Evolutionary conservation across 2,888 invertebrate species (phyloP).

Genomic region (Diploptera punctata): DNA sequence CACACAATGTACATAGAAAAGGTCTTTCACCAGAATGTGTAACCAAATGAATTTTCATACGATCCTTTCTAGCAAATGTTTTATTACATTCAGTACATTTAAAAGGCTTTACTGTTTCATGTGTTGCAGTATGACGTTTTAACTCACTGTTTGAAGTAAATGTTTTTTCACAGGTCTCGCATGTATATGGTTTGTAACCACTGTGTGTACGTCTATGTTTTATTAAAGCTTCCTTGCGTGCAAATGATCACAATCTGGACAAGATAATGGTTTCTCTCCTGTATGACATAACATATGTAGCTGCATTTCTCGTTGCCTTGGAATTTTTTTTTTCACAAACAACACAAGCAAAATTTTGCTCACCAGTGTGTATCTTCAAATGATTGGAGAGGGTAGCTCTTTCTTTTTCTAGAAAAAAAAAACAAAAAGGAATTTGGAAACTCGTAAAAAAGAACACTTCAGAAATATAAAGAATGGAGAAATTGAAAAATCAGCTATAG

Average conservation of each 20-base stretch:
- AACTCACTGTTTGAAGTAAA: slow-evolving; percentile 2
- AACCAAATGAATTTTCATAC: not conserved
- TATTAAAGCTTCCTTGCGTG: not conserved
- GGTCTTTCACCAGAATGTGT: slow-evolving; percentile 18
- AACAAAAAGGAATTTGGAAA: too few relatives aligned
- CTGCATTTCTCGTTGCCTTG: not conserved
- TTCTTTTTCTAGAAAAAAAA: too few relatives aligned
- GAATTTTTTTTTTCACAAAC: slow-evolving; percentile 49
- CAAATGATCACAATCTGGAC: slow-evolving; percentile 11
- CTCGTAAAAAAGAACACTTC: too few relatives aligned
- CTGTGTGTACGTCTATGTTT: slow-evolving; percentile 5
- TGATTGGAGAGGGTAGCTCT: slow-evolving; percentile 47
- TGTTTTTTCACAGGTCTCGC: slow-evolving; percentile 9
- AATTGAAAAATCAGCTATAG: too few relatives aligned
- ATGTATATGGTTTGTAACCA: not conserved
- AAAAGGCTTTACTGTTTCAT: not conserved
- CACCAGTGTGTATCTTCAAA: slow-evolving; percentile 50
- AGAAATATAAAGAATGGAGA: too few relatives aligned
- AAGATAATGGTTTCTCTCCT: slow-evolving; percentile 4
- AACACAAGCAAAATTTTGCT: slow-evolving; percentile 50
- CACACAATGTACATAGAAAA: slow-evolving; percentile 7
- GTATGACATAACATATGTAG: slow-evolving; percentile 3
- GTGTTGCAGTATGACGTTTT: slow-evolving; percentile 4
- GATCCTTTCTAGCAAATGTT: slow-evolving; percentile 16
- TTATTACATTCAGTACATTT: slow-evolving; percentile 10